Base-by-base conservation (phyloP, 2,888 invertebrate species). In the Pasiphila rectangulata region DNA sequence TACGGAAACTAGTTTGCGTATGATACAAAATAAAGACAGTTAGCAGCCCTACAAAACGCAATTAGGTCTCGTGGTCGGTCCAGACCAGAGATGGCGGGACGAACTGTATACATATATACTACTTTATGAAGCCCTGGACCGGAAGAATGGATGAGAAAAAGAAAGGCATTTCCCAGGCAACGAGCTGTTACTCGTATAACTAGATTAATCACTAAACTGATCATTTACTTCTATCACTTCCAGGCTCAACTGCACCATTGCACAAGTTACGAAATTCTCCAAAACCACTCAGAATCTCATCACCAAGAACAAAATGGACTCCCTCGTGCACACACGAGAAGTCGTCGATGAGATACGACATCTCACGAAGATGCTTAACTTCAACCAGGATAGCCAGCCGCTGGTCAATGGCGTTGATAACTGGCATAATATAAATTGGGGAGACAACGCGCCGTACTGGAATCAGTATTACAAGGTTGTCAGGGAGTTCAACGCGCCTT, bases 391-490 rank as follows among this genome's bases (percentile, higher is more conserved):
- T 1, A 35, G 54, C 2, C 20, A 54, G 12, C 41, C 34, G 3
- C 6, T 54, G 0, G 64, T 65, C 0, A 56, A 61, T 0, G 63
- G 60, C 1, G 29, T 46, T 0, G 48, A 59, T 10, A 50, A 67
- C 0, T 88, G 87, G 88, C 63, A 55, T 44, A 87, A 88, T 46
- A 78, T 83, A 1, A 87, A 87, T 40, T 88, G 88, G 88, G 88
- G 87, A 0, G 80, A 80, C 0, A 79, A 87, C 44, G 87, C 88
- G 0, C 88, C 88, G 0, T 87, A 86, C 54, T 87, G 87, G 87
- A 88, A 88, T 51, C 82, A 87, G 56, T 88, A 83, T 51, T 89
- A 85, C 46, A 78, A 70, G 39, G 54, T 81, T 46, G 72, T 89
- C 1, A 75, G 66, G 29, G 82, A 87, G 41, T 86, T 76, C 42